A percentile compares a stretch with the other conserved stretches of the same genome.
Evolutionary conservation across 2,888 invertebrate genomes (phyloP).

Genomic region (Tachina grossa): DNA sequence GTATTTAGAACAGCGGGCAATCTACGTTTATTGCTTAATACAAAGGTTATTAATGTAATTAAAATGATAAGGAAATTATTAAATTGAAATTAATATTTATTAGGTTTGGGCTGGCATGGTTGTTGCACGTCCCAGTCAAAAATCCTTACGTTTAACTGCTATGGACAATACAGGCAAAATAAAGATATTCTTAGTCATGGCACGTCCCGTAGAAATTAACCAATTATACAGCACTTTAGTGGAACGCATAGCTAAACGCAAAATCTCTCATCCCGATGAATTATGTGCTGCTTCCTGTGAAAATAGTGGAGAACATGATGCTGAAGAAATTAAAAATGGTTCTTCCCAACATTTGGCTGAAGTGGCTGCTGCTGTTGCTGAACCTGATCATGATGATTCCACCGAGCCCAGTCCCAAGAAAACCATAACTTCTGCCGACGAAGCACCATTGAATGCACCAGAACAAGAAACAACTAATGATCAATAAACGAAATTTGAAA

Average conservation of each 20-base stretch:
- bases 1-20: conserved; percentile 95
- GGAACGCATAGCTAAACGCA: conserved; percentile 84
- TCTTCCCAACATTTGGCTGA: conserved; percentile 75
- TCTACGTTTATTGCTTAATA: conserved; percentile 94
- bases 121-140: conserved; percentile 92
- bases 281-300: conserved; percentile 59
- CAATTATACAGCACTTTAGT: conserved; percentile 86
- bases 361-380: conserved; percentile 79
- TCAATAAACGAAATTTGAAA: conserved; percentile 51
- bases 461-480: conserved; percentile 51
- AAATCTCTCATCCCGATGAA: conserved; percentile 79
- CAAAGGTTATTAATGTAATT: conserved; percentile 86
- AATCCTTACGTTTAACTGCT: conserved; percentile 94
- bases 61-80: conserved; percentile 39
- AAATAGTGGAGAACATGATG: conserved; percentile 57
- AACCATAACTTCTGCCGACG: conserved; percentile 74
- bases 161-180: conserved; percentile 91
- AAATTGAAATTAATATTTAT: not conserved
- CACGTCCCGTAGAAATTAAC: conserved; percentile 88
- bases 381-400: conserved; percentile 73
- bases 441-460: conserved; percentile 54
- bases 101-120: conserved; percentile 96
- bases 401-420: conserved; percentile 81
- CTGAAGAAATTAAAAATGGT: conserved; percentile 77
- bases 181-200: conserved; percentile 93